These are phyloP conservation scores for Cordilura impudica DNA, from an alignment of 2,888 invertebrate species.

Conservation along the genomic window DNA sequence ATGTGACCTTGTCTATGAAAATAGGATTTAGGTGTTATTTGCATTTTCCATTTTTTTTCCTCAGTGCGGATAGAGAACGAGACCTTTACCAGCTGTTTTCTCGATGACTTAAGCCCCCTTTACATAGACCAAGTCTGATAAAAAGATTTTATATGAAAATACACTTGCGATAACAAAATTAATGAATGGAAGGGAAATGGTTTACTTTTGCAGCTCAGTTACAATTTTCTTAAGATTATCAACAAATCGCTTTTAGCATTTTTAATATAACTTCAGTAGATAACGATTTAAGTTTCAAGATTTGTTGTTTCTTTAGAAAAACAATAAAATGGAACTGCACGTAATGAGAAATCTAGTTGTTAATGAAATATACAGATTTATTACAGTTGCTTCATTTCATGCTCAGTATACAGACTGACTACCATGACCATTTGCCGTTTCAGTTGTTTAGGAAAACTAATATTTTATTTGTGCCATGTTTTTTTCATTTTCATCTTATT, in stretches of 20 bases:
- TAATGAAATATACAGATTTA: constrained; percentile 59
- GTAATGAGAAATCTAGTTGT: constrained; percentile 52
- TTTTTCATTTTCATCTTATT: neutral
- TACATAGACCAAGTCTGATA: no score
- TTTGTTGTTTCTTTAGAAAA: neutral
- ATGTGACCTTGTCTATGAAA: no score
- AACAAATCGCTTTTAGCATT: constrained; percentile 19
- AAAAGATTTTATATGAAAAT: no score
- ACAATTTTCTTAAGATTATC: constrained; percentile 5
- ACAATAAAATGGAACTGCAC: constrained; percentile 45
- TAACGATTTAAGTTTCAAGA: constrained; percentile 38
- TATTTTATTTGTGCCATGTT: neutral
- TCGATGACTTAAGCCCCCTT: no score
- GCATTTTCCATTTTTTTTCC: no score
- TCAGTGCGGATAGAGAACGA: no score
- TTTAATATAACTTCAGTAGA: constrained; percentile 28
- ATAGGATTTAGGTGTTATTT: no score
- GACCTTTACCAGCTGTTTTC: no score
- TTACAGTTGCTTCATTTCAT: constrained; percentile 31
- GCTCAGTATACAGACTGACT: neutral
- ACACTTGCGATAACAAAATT: no score
- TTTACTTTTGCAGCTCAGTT: no score
- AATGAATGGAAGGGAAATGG: no score
- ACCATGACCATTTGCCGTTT: neutral
- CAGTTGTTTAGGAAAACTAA: neutral